Base-by-base conservation (phyloP, 2,113 vertebrate species). In the Columba livia region DNA sequence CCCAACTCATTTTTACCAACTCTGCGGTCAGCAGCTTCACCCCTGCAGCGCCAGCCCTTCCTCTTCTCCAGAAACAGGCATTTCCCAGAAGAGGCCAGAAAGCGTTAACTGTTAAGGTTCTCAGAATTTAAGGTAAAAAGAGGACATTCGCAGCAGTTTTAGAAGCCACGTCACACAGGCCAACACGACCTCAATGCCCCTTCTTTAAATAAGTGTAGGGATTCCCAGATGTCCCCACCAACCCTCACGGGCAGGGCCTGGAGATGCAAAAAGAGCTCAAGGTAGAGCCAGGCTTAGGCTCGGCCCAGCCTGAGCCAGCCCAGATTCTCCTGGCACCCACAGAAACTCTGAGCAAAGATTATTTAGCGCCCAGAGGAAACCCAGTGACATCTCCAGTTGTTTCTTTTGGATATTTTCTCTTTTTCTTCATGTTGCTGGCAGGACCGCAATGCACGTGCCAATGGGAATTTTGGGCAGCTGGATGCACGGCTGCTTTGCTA, bases 371-470 rank as follows among this genome's bases (percentile, higher is more conserved):
- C 88, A 53, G 84, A 57, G 54, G 51, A 92, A 97, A 91, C 91
- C 72, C 79, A 93, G 73, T 1, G 1, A 81, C 38, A 65, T 77
- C 23, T 73, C 21, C 48, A 73, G 32, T 1, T 97, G 75, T 96
- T 97, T 95, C 90, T 85, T 47, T 93, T 85, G 91, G 94, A 74
- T 54, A 67, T 75, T 71, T 42, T 14, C 60, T 48, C 88, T 66
- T 78, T 96, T 95, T 93, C 89, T 21, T 93, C 92, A 42, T 42
- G 88, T 93, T 90, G 94, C 89, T 25, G 82, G 80, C 88, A 44
- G 85, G 51, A 21, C 62, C 2, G n/a, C 1, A 3, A 26, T 5
- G 61, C 6, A 72, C 72, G 80, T 84, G 93, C 77, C 7, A 72
- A 87, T 4, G 85, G 87, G 90, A 94, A 82, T 11, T 31, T 20